Evolutionary conservation across 1,140 invertebrate species (phyloP).

Genomic region (Lethrus apterus): DNA sequence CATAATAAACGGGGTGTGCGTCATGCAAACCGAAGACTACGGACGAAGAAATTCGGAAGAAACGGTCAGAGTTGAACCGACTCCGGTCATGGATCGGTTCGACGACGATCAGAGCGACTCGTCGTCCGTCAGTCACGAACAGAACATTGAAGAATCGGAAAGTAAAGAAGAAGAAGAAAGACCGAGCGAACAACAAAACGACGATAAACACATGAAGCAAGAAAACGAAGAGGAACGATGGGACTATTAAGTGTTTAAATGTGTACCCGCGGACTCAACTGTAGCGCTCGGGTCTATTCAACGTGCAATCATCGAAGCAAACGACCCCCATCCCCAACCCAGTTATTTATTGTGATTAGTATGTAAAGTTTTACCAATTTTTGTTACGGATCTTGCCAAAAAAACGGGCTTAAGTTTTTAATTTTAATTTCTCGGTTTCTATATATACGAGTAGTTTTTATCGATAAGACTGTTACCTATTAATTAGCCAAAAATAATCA

Average conservation of each 20-base stretch:
- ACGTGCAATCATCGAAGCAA: constrained; percentile 33
- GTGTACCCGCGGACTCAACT: not conserved
- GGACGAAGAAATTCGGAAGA: constrained; percentile 56
- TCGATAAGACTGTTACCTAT: constrained; percentile 43
- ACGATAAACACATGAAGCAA: constrained; percentile 25
- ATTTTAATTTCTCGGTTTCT: too few relatives aligned
- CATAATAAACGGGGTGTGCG: constrained; percentile 87
- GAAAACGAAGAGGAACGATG: constrained; percentile 41
- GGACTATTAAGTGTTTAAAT: constrained; percentile 34
- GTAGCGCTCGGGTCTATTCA: constrained; percentile 7
- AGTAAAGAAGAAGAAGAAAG: constrained; percentile 18
- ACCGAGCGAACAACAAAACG: constrained; percentile 19
- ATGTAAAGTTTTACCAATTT: constrained; percentile 12
- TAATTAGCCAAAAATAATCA: constrained; percentile 30
- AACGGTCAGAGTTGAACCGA: constrained; percentile 64
- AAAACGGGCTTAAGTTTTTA: too few relatives aligned
- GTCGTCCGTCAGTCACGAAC: constrained; percentile 43
- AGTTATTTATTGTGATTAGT: constrained; percentile 32
- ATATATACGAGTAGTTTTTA: too few relatives aligned
- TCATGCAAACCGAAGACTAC: constrained; percentile 75
- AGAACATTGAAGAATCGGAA: constrained; percentile 18
- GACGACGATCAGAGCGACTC: constrained; percentile 52
- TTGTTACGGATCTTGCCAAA: constrained; percentile 24
- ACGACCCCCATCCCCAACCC: constrained; percentile 20
- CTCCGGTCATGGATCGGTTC: constrained; percentile 53